Evolutionary conservation across 92 coral and sea anemone species (phyloP).

Genomic region (Paramuricea clavata): DNA sequence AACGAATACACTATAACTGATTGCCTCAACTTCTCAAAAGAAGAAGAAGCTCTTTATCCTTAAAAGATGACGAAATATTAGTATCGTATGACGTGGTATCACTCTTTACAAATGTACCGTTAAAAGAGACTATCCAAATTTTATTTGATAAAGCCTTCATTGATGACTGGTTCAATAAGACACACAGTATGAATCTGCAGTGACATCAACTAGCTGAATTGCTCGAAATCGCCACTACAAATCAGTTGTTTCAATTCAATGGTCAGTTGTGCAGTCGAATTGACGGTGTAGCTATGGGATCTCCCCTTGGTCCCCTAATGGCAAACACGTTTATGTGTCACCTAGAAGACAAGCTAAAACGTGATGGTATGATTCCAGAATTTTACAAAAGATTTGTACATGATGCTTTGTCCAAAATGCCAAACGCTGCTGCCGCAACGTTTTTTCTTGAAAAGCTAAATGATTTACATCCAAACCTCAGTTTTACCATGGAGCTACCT

Average conservation of each 20-base stretch:
- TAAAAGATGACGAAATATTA: too few species aligned
- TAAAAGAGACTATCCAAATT: too few species aligned
- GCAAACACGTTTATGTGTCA: too few species aligned
- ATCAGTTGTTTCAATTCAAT: conserved; percentile 17
- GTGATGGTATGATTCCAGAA: neutral
- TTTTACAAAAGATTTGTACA: neutral
- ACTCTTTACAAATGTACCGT: too few species aligned
- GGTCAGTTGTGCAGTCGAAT: neutral
- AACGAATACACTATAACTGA: too few species aligned
- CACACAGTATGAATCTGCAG: neutral
- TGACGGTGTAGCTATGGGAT: conserved; percentile 30
- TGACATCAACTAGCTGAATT: conserved; percentile 1
- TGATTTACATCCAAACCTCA: neutral
- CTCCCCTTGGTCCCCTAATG: too few species aligned
- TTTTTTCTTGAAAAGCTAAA: neutral
- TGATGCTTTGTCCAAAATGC: too few species aligned
- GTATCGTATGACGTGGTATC: too few species aligned
- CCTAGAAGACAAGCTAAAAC: too few species aligned
- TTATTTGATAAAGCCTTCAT: neutral
- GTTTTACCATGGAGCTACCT: neutral
- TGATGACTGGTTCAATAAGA: conserved; percentile 20
- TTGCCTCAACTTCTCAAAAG: too few species aligned
- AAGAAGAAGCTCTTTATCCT: too few species aligned
- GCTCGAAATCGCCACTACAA: neutral
- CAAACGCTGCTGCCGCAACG: neutral